Base-by-base conservation (phyloP, 2,888 invertebrate genomes). In the Phalera bucephala region DNA sequence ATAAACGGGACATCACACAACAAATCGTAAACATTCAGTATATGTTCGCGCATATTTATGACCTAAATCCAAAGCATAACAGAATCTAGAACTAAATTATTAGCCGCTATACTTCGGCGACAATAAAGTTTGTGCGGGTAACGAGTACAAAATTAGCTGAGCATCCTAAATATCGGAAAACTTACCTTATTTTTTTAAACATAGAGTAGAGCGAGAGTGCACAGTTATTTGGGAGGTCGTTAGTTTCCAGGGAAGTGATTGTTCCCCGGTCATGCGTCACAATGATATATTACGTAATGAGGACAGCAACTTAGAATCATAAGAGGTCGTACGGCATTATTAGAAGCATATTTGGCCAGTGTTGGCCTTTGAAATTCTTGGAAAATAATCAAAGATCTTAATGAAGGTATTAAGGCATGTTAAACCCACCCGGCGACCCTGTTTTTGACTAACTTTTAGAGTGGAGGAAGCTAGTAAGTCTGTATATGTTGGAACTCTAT, bases 271-370 rank as follows among this genome's bases (percentile, higher is more conserved):
- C 29, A 19, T 19, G 29, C 19, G 29, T 19, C 29, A 29, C 19
- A 4, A 17, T 29, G 29, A 29, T 29, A 11, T 29, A 29, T 29
- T 17, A 29, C 29, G 19, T 29, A 29, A 29, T 29, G 29, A 29
- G 17, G 29, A 17, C 29, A 11, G 29, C 29, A 29, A 29, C 19
- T 29, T 29, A 29, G 29, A 14, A 8, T 8, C 29, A 6, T 19
- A 19, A 11, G 19, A 29, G 28, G 12, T 15, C 15, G 17, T 17
- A n/a, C 5, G 9, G n/a, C 8, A 14, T 29, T 29, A 29, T 29
- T 29, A 29, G 29, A 17, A 2, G 6, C 19, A 15, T n/a, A 8
- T 19, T 29, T 13, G 2, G 12, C n/a, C 12, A 25, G 14, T 14
- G 27, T 14, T 8, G 8, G 11, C 23, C 6, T 11, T 12, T 6